Base-by-base conservation (phyloP, 2,797 vertebrate species). In the Semaprochilodus insignis region DNA sequence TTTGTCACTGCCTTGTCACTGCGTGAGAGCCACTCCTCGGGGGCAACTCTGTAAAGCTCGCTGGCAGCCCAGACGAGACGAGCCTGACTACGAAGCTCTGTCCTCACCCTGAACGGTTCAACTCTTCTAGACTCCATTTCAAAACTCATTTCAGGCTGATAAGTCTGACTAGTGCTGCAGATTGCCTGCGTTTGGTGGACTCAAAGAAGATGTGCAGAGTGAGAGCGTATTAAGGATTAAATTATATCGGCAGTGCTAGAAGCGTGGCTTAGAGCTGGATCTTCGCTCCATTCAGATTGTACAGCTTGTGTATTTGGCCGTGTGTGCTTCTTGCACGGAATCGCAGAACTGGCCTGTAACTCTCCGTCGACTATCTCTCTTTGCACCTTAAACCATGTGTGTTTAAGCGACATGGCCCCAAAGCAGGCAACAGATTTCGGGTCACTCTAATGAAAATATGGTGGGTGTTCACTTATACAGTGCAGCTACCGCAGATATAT, bases 101-200 rank as follows among this genome's bases (percentile, higher is more conserved):
- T 48, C 54, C 31, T 25, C 79, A 78, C 23, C 52, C 76, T 44
- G 54, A 66, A 65, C 74, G 36, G 66, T 17, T 72, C 65, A 13
- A 16, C 44, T 67, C 52, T 34, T 67, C 75, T 44, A 31, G 17
- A 52, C 44, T 62, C 17, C 63, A 73, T 82, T 77, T 63, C 54
- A 17, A 52, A 83, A 74, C 70, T 59, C 34, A 74, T 78, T 83
- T 83, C 34, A 23, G 72, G 62, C 81, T 31, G 48, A 44, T n/a
- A 65, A 60, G 62, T 72, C 19, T 19, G 65, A 63, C n/a, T 40
- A 27, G n/a, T 34, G 54, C 36, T n/a, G 34, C 76, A 74, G 62
- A 66, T 66, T 65, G 44, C 44, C 11, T 27, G 17, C 40, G 31
- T 74, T 67, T 74, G 7, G 40, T 67, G 52, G 52, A 31, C n/a